These are phyloP conservation scores for Tigriopus californicus DNA, from an alignment of 2,888 invertebrate genomes.

Conservation along the genomic window DNA sequence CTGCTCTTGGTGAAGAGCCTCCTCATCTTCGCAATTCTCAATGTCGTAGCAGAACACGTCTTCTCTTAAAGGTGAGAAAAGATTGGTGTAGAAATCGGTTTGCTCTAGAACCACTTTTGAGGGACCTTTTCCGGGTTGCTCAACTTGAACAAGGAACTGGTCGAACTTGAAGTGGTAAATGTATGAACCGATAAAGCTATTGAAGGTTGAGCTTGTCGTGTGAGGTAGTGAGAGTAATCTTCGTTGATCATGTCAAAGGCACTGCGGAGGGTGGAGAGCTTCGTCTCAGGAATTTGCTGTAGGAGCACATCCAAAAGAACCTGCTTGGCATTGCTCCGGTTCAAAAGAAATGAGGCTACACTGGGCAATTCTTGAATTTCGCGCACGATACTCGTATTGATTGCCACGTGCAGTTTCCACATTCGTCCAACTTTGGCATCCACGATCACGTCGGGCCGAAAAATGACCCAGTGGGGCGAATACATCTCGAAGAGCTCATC, in stretches of 20 bases:
- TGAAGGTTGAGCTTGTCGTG: conserved; percentile 21
- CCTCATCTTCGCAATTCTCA: no score
- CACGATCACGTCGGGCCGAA: conserved; percentile 87
- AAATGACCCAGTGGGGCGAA: conserved; percentile 87
- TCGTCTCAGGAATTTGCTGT: not conserved
- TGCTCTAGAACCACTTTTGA: conserved; percentile 48
- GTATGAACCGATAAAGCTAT: conserved; percentile 28
- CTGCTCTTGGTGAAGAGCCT: no score
- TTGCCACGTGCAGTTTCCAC: conserved; percentile 46
- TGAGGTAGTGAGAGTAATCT: not conserved
- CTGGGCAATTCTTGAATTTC: not conserved
- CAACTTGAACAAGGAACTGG: conserved; percentile 4
- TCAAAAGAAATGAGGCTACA: not conserved
- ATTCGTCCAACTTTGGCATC: conserved; percentile 83
- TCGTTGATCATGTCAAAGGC: not conserved
- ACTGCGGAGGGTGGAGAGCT: not conserved
- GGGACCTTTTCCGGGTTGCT: not conserved
- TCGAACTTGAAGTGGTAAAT: conserved; percentile 1
- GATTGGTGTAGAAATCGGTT: conserved; percentile 57
- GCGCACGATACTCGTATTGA: conserved; percentile 22
- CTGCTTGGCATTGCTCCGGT: not conserved
- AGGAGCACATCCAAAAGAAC: not conserved
- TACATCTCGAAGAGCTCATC: conserved; percentile 25
- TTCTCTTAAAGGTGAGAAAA: conserved; percentile 45
- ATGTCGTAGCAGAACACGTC: not conserved